Evolutionary conservation across 2,797 vertebrate species (phyloP).

Genomic region (Distichodus sexfasciatus): DNA sequence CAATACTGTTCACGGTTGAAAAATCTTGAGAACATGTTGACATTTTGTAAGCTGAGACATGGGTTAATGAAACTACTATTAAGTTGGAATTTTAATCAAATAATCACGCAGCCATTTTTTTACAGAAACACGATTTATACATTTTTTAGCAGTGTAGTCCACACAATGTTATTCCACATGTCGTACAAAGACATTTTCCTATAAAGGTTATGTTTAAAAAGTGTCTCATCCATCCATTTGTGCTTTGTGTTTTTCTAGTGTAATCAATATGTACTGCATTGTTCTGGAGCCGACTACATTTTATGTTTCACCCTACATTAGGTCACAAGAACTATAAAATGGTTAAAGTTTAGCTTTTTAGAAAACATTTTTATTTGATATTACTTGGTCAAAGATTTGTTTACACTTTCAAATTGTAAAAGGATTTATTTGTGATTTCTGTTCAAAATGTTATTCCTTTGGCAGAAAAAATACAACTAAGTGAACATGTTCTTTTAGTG

Average conservation of each 20-base stretch:
- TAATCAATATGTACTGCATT: conserved; percentile 1
- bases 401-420: neutral
- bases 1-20: conserved; percentile 7
- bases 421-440: neutral
- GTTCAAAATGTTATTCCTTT: conserved; percentile 36
- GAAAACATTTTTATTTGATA: neutral
- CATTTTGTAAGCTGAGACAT: neutral
- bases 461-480: conserved; percentile 42
- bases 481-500: conserved; percentile 16
- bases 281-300: neutral
- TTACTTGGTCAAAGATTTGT: conserved; percentile 25
- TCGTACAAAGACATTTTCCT: conserved; percentile 14
- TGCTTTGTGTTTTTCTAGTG: conserved; percentile 1
- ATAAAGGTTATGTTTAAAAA: neutral
- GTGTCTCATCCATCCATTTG: conserved; percentile 9
- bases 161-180: neutral
- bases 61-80: conserved; percentile 4
- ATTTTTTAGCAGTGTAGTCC: neutral
- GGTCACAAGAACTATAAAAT: neutral
- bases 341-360: neutral
- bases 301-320: neutral
- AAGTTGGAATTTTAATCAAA: conserved; percentile 7
- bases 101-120: conserved; percentile 17
- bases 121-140: conserved; percentile 12
- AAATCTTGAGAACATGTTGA: conserved; percentile 1